A percentile compares a stretch with the other conserved stretches of the same genome.
Conservation (phyloP, 2,113 vertebrate genomes). For the Salminus brasiliensis region DNA sequence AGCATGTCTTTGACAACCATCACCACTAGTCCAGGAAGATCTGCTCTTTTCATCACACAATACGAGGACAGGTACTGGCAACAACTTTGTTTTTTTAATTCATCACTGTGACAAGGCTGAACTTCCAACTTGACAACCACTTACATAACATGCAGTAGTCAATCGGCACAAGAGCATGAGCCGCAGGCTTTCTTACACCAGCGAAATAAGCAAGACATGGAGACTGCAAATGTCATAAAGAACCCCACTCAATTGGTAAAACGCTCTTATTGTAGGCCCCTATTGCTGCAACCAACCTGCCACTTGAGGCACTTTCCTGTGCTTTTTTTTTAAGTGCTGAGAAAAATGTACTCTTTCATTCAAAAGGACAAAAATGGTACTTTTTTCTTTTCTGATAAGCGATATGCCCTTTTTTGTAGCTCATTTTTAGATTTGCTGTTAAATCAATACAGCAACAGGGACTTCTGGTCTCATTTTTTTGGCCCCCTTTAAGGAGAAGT, state of each 20-base stretch:
- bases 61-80: constrained; percentile 30
- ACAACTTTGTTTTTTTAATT: constrained; percentile 33
- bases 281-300: not conserved
- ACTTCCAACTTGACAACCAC: constrained; percentile 58
- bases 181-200: constrained; percentile 24
- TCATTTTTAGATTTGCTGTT: constrained; percentile 1
- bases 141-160: constrained; percentile 62
- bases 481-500: not conserved
- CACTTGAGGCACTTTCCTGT: constrained; percentile 30
- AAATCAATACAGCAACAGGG: not conserved
- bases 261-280: not conserved
- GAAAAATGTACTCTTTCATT: constrained; percentile 34
- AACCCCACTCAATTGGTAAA: not conserved
- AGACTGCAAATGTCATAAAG: constrained; percentile 28
- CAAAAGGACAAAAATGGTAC: constrained; percentile 16
- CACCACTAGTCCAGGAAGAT: no score
- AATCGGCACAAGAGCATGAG: constrained; percentile 34
- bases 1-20: not conserved
- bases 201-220: constrained; percentile 39
- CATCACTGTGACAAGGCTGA: constrained; percentile 49
- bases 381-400: not conserved
- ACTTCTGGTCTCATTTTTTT: not conserved
- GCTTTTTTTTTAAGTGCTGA: constrained; percentile 43
- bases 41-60: constrained; percentile 1
- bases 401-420: not conserved